phyloP scores from a whole-genome alignment of 2,113 vertebrate species.

The Lasiurus cinereus region DNA sequence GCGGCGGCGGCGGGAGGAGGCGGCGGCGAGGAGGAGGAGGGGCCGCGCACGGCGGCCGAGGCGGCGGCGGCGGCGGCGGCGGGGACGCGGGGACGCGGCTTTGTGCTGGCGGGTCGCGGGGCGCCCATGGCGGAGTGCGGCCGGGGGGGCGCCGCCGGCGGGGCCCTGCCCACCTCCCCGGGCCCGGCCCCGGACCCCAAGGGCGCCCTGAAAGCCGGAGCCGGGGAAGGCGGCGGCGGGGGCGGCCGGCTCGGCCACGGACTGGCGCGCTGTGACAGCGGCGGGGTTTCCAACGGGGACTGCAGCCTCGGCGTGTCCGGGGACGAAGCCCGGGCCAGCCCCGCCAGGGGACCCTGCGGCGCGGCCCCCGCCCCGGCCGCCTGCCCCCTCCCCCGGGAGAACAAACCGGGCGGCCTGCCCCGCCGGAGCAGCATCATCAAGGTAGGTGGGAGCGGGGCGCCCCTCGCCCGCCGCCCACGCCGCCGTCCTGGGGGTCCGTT shows the following conservation, averaged over 20 bases:
- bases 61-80: conserved; percentile 62
- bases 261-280: conserved; percentile 87
- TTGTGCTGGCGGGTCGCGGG: conserved; percentile 80
- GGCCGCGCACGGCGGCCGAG: conserved; percentile 70
- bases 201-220: conserved; percentile 86
- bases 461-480: conserved; percentile 4
- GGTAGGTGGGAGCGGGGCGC: conserved; percentile 87
- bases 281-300: conserved; percentile 93
- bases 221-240: conserved; percentile 81
- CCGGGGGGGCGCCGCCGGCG: conserved; percentile 82
- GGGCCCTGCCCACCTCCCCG: conserved; percentile 85
- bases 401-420: conserved; percentile 93
- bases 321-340: conserved; percentile 87
- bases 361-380: conserved; percentile 65
- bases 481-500: neutral
- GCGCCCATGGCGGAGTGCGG: conserved; percentile 88
- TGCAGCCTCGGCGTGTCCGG: conserved; percentile 88
- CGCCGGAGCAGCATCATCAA: conserved; percentile 97
- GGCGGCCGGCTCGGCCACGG: conserved; percentile 83
- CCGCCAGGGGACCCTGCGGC: conserved; percentile 79
- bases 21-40: conserved; percentile 71
- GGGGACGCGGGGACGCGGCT: conserved; percentile 82
- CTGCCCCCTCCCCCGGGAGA: conserved; percentile 83
- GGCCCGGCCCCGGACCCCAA: conserved; percentile 83
- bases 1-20: conserved; percentile 51